phyloP scores from a whole-genome alignment of 2,113 vertebrate genomes.

The Dicaeum eximium region DNA sequence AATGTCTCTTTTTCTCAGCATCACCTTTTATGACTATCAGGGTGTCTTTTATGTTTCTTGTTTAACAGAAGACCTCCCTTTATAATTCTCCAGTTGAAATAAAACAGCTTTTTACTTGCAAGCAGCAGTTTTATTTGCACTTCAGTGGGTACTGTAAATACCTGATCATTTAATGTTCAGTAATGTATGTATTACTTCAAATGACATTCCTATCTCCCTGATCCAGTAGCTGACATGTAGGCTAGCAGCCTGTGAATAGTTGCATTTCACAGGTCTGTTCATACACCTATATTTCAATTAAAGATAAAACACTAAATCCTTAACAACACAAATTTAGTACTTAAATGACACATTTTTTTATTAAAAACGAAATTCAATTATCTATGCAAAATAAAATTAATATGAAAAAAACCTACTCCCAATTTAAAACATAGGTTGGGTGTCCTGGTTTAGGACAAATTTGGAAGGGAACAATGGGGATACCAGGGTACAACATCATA shows the following conservation, averaged over 20 bases:
- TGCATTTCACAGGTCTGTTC: background rate
- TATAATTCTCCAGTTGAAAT: background rate
- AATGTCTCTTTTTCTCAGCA: background rate
- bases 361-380: background rate
- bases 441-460: background rate
- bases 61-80: background rate
- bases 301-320: background rate
- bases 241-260: fast-evolving
- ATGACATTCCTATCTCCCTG: background rate
- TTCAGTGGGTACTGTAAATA: background rate
- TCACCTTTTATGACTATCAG: background rate
- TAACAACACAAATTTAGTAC: background rate
- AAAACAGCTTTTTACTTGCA: background rate
- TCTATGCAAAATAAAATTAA: background rate
- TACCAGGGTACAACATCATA: background rate
- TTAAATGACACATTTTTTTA: background rate
- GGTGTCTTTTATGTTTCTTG: background rate
- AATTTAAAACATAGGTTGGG: background rate
- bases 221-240: background rate
- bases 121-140: background rate
- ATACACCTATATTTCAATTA: background rate
- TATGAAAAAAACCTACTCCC: background rate
- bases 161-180: background rate
- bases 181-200: background rate
- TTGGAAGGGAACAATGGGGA: background rate